A percentile compares a stretch with the other conserved stretches of the same genome.
These are phyloP conservation scores for Buathra laborator DNA, from an alignment of 2,888 invertebrate species.

Conservation along the genomic window DNA sequence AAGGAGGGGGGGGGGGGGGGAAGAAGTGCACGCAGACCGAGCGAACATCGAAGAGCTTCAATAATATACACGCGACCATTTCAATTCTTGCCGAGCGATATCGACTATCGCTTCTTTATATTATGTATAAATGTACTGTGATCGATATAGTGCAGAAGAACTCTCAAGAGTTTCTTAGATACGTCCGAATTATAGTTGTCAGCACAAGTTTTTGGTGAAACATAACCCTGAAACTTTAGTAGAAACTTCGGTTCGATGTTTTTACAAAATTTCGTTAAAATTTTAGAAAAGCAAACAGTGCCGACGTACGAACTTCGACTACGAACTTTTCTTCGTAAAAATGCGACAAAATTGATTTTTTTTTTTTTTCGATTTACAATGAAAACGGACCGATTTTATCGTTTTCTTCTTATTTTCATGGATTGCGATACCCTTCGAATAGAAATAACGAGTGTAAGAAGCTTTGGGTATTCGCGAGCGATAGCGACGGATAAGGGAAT, in stretches of 20 bases:
- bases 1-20: neutral
- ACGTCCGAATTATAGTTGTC: neutral
- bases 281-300: neutral
- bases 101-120: neutral
- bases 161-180: neutral
- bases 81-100: conserved; percentile 2
- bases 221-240: no score
- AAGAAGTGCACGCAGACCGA: neutral
- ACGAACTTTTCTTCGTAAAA: no score
- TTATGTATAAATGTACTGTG: neutral
- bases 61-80: conserved; percentile 19
- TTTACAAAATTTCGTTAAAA: no score
- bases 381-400: neutral
- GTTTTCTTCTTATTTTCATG: neutral
- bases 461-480: conserved; percentile 17
- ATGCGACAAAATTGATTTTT: neutral
- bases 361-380: neutral
- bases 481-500: neutral
- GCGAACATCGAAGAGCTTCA: conserved; percentile 12
- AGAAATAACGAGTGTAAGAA: conserved; percentile 28
- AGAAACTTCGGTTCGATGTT: no score
- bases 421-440: conserved; percentile 1
- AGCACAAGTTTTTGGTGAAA: neutral
- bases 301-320: neutral
- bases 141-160: neutral